Evolutionary conservation across 1,140 invertebrate species (phyloP).

Genomic region (Helicorthomorpha holstii): DNA sequence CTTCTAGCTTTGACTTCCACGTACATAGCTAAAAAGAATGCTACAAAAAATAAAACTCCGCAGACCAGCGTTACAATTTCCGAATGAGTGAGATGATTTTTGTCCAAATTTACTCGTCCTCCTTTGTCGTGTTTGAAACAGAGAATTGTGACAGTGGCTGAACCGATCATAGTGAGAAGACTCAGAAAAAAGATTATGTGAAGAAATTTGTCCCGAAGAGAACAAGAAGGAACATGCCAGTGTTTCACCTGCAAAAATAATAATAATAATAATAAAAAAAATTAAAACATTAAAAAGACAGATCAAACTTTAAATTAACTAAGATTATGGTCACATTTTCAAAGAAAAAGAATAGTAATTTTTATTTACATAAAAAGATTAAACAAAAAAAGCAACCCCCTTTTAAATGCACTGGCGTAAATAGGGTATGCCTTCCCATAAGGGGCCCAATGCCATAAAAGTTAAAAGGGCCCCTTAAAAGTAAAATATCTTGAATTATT

Average conservation of each 20-base stretch:
- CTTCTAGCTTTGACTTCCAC: conserved; percentile 35
- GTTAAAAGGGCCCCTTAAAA: too few species aligned
- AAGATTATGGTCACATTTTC: neutral
- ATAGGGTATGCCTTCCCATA: too few species aligned
- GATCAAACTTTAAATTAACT: conserved; percentile 4
- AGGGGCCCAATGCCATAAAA: too few species aligned
- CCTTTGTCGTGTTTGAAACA: conserved; percentile 34
- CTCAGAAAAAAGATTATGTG: conserved; percentile 31
- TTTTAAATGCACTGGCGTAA: too few species aligned
- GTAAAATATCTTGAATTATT: too few species aligned
- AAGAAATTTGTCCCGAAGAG: conserved; percentile 29
- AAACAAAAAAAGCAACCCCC: too few species aligned
- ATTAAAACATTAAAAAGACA: too few species aligned
- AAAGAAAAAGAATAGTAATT: conserved; percentile 3
- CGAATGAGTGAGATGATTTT: conserved; percentile 28
- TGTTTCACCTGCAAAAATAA: conserved; percentile 24
- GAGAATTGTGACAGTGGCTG: conserved; percentile 31
- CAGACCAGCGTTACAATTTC: conserved; percentile 34
- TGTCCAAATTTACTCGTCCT: conserved; percentile 17
- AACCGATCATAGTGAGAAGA: conserved; percentile 30
- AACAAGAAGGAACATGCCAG: conserved; percentile 30
- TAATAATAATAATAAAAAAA: conserved; percentile 7
- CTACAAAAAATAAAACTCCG: conserved; percentile 35
- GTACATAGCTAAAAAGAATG: conserved; percentile 38
- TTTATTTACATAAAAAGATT: too few species aligned